phyloP scores from a whole-genome alignment of 1,140 invertebrate species.

The Phortica variegata region DNA sequence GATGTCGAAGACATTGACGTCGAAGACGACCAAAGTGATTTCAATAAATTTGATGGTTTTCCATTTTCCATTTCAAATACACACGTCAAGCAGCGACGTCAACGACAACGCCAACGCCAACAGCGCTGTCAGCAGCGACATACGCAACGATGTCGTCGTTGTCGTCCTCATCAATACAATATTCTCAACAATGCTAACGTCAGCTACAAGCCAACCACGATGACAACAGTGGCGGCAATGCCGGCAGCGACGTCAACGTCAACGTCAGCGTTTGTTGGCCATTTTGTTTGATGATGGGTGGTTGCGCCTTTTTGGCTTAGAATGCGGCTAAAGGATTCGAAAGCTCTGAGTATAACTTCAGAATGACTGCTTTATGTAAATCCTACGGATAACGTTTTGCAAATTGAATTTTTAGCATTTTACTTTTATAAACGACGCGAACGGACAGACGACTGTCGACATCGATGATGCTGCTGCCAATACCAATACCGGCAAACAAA shows the following conservation, averaged over 20 bases:
- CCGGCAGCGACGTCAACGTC: constrained; percentile 32
- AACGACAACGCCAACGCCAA: constrained; percentile 18
- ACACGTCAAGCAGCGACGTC: constrained; percentile 52
- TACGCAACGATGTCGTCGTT: too few relatives aligned
- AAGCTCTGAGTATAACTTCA: constrained; percentile 51
- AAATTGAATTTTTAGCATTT: constrained; percentile 57
- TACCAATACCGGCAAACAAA: too few relatives aligned
- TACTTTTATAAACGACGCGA: constrained; percentile 26
- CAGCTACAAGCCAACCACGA: too few relatives aligned
- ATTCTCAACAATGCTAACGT: too few relatives aligned
- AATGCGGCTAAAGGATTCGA: background rate
- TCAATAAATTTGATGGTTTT: constrained; percentile 57
- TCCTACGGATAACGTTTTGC: constrained; percentile 56
- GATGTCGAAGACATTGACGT: background rate
- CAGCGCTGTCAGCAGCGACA: too few relatives aligned
- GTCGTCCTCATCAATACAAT: too few relatives aligned
- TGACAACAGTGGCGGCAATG: too few relatives aligned
- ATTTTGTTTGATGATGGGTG: constrained; percentile 19
- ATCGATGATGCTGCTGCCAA: too few relatives aligned
- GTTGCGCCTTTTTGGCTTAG: too few relatives aligned
- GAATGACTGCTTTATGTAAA: constrained; percentile 57
- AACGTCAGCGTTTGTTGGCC: background rate
- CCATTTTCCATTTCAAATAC: constrained; percentile 54
- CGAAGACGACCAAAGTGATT: constrained; percentile 41
- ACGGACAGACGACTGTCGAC: too few relatives aligned